Evolutionary conservation across 1,140 invertebrate species (phyloP), one percentile per base, ranked within the genome.

Genomic region (Oppia nitens): DNA sequence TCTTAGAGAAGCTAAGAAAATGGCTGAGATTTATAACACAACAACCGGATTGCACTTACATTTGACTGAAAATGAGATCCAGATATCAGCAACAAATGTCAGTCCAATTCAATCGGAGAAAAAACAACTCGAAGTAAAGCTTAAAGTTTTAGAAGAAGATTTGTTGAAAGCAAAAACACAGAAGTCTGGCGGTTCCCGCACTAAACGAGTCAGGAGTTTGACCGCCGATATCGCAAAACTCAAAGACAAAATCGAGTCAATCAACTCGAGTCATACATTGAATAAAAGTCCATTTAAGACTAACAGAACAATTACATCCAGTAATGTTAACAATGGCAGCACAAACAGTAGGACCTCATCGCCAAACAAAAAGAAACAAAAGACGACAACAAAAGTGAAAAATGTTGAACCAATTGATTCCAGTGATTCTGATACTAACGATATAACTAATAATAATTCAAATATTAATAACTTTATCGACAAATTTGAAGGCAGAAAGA

Each of bases 1-100:
- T 17, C 48, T 64, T 6, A 47, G 51, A 23, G 79, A 85, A 67
- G 81, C 83, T 3, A 76, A 81, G 64, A 83, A 86, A 61, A 71
- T 87, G 3, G 80, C 85, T 58, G 71, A 75, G 12, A 78, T 82
- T 4, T 77, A 74, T 68, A 75, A 79, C 66, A 61, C 64, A 40
- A 68, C 70, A 12, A 74, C 75, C 29, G 75, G 75, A 4, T 63
- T 76, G 21, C 72, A 74, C 55, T 23, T 45, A 56, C 1, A 21
- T 32, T 50, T 4, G 9, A 40, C 32, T 23, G 23, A 47, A 25
- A 11, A 60, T 29, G 9, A 45, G 27, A n/a, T 28, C 29, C 17
- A 32, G 23, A 21, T 27, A 49, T 52, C 3, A 45, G 2, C 11
- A 9, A 26, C 53, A 32, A 29, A 11, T 47, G 28, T 47, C 23